Percentiles rank a stretch among this genome's conserved stretches.
Evolutionary conservation across 2,797 vertebrate genomes (phyloP).

Genomic region (Passerculus sandwichensis): DNA sequence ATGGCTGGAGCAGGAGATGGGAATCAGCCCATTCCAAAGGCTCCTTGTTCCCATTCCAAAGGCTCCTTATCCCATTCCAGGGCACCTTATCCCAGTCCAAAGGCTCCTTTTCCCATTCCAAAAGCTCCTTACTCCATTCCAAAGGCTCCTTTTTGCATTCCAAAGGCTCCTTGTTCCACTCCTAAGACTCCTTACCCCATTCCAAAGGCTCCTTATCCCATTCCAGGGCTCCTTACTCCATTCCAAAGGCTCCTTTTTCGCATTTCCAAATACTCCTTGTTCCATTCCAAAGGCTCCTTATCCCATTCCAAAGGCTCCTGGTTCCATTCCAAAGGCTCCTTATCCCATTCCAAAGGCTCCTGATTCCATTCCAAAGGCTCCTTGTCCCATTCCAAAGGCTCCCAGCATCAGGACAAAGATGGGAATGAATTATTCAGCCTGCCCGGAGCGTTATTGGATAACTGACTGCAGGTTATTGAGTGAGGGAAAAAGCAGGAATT

Average conservation of each 20-base stretch:
- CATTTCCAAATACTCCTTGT: neutral
- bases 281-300: neutral
- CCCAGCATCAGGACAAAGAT: neutral
- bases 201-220: neutral
- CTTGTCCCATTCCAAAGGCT: neutral
- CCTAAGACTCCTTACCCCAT: accelerated
- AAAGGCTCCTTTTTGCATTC: too few species aligned
- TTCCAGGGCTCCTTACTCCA: neutral
- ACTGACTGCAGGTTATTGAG: neutral
- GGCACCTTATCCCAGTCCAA: neutral
- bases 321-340: neutral
- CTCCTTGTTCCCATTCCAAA: neutral
- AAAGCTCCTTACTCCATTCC: too few species aligned
- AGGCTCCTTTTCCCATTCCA: accelerated
- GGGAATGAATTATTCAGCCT: neutral
- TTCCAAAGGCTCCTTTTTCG: neutral
- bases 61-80: neutral
- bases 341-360: neutral
- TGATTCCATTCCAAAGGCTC: neutral
- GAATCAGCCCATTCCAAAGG: neutral
- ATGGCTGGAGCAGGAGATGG: constrained; percentile 9
- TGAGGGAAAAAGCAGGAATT: neutral
- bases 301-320: neutral
- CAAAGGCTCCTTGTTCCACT: too few species aligned
- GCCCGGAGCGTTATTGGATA: neutral